A percentile compares a stretch with the other conserved stretches of the same genome.
Evolutionary conservation across 2,797 vertebrate species (phyloP).

Genomic region (Petrocephalus sullivani): DNA sequence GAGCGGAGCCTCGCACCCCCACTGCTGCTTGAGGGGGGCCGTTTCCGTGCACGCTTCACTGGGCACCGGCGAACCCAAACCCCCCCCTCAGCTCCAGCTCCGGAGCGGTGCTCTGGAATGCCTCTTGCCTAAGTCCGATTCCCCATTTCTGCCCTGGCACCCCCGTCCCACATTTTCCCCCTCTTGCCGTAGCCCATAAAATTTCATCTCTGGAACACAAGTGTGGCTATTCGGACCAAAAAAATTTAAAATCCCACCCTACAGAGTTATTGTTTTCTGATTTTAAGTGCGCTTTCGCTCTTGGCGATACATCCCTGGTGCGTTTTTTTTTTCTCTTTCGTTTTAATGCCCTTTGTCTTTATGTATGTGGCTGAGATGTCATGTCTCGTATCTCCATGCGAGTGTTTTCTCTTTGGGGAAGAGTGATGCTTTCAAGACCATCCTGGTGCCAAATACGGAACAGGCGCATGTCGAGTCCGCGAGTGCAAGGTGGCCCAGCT

Average conservation of each 20-base stretch:
- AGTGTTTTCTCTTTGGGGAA: background rate
- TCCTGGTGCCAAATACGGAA: background rate
- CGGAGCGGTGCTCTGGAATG: slow-evolving; percentile 25
- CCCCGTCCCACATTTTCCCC: background rate
- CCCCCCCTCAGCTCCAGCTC: slow-evolving; percentile 32
- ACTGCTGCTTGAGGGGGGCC: slow-evolving; percentile 38
- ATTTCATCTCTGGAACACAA: background rate
- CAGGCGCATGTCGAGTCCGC: background rate
- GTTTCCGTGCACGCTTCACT: slow-evolving; percentile 48
- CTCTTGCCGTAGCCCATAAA: background rate
- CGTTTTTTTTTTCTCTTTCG: background rate
- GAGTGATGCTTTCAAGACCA: background rate
- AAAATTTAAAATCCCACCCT: background rate
- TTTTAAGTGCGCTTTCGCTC: background rate
- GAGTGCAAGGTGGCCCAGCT: background rate
- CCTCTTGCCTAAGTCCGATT: slow-evolving; percentile 18
- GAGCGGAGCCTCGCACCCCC: slow-evolving; percentile 45
- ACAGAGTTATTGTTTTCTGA: background rate
- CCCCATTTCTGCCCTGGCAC: background rate
- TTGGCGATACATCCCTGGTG: background rate
- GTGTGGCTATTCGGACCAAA: background rate
- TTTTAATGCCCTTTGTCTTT: background rate
- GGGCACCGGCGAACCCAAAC: slow-evolving; percentile 23
- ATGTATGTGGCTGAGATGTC: slow-evolving; percentile 23
- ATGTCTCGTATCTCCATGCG: background rate